Base-by-base conservation (phyloP, 2,888 invertebrate genomes). In the Eumacrocentrus americanus region DNA sequence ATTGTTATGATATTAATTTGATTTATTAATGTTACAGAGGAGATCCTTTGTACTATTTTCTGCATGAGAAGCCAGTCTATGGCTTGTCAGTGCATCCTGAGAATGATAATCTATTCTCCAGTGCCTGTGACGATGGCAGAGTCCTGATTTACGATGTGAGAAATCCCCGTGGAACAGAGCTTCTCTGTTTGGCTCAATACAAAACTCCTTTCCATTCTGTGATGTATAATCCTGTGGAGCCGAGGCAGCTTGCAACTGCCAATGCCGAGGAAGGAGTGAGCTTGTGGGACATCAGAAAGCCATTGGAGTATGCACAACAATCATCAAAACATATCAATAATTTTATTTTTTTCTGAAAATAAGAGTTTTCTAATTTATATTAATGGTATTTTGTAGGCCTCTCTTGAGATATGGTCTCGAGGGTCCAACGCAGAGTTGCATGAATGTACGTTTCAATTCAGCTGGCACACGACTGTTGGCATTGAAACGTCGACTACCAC, bases 41-140 rank as follows among this genome's bases (percentile, higher is more conserved):
- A 37, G 82, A 83, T 63, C 81, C 89, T 0, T 77, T 91, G 60
- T 90, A 94, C 73, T 89, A 89, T 65, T 90, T 94, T 71, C 85
- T 89, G 20, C 95, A 95, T 73, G 91, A 92, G 67, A 91, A 94
- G 68, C 94, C 96, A 0, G 93, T 97, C 0, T 96, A 95, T 80
- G 91, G 95, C 51, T 83, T 97, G 50, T 91, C 92, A 65, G 88
- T 94, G 52, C 92, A 95, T 81, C 95, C 95, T 0, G 86, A 87
- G 75, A 92, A 93, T 77, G 90, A 92, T 67, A 87, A 88, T 71
- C 86, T 95, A 3, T 90, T 97, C 71, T 88, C 92, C 22, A 95
- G 93, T 47, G 96, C 97, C 5, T 94, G 95, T 60, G 96, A 96
- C 79, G 95, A 97, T 82, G 96, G 96, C 2, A 85, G 92, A 62